These are phyloP conservation scores for Loriculus beryllinus DNA, from an alignment of 2,797 vertebrate species.

Conservation along the genomic window DNA sequence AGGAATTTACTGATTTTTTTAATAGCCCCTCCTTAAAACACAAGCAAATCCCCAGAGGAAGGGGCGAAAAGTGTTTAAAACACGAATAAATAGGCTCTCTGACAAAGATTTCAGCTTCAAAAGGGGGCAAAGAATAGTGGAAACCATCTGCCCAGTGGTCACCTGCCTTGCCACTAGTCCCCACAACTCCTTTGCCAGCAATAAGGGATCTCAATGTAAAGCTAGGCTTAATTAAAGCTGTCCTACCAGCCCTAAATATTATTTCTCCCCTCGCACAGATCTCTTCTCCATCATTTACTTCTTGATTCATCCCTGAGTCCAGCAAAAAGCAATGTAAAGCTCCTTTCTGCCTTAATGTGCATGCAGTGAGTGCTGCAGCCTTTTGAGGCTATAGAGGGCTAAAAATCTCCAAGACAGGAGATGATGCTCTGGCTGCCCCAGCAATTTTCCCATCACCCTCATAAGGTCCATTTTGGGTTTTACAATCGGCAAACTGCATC, in stretches of 20 bases:
- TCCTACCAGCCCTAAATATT: neutral
- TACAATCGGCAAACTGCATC: fast-evolving
- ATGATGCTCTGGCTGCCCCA: neutral
- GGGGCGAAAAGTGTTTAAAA: neutral
- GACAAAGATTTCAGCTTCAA: neutral
- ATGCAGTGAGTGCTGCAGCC: fast-evolving
- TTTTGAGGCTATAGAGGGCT: fast-evolving
- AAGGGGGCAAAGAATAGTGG: neutral
- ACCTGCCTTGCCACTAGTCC: neutral
- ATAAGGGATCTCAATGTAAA: neutral
- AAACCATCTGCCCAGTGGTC: neutral
- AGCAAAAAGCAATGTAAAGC: neutral
- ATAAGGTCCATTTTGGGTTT: neutral
- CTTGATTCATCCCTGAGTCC: neutral
- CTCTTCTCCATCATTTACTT: neutral
- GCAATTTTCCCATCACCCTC: neutral
- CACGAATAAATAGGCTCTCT: neutral
- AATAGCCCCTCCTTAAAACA: neutral
- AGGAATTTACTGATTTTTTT: neutral
- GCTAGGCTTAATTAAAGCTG: neutral
- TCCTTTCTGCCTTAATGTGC: neutral
- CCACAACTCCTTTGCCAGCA: neutral
- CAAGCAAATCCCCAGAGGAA: neutral
- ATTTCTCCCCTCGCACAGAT: neutral
- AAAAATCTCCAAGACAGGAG: neutral